phyloP scores from a whole-genome alignment of 2,888 invertebrate species.

The Electrophaes corylata region DNA sequence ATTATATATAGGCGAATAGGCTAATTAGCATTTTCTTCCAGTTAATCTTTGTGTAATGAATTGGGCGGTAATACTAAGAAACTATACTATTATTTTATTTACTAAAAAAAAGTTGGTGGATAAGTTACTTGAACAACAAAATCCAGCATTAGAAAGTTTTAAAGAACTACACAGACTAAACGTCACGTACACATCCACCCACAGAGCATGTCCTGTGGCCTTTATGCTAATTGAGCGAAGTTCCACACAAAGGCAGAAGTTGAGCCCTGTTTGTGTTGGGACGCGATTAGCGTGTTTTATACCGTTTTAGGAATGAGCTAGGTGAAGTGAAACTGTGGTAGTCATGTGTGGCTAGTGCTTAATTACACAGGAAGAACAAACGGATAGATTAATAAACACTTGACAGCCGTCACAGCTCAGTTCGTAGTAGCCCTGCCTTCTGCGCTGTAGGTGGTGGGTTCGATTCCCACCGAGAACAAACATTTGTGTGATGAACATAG shows the following conservation, averaged over 20 bases:
- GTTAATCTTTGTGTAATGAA: too few relatives aligned
- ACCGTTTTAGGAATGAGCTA: constrained; percentile 14
- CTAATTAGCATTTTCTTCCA: too few relatives aligned
- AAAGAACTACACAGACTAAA: constrained; percentile 17
- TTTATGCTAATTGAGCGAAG: constrained; percentile 53
- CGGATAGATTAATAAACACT: too few relatives aligned
- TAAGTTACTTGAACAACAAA: not conserved
- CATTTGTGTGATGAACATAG: too few relatives aligned
- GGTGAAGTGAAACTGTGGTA: constrained; percentile 1
- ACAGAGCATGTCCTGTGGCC: constrained; percentile 34
- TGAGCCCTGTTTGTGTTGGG: constrained; percentile 48
- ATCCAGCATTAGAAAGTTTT: constrained; percentile 9
- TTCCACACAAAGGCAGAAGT: constrained; percentile 49
- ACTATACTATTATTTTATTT: too few relatives aligned
- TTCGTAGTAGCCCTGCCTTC: too few relatives aligned
- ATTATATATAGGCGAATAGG: too few relatives aligned
- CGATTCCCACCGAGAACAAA: too few relatives aligned
- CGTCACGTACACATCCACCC: constrained; percentile 20
- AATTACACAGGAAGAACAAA: too few relatives aligned
- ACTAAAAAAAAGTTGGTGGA: not conserved
- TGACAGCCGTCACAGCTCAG: too few relatives aligned
- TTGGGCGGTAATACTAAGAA: too few relatives aligned
- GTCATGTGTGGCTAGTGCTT: not conserved
- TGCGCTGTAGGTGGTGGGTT: too few relatives aligned
- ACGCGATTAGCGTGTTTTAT: constrained; percentile 26